Evolutionary conservation across 2,113 vertebrate genomes (phyloP).

Genomic region (Mobula hypostoma): DNA sequence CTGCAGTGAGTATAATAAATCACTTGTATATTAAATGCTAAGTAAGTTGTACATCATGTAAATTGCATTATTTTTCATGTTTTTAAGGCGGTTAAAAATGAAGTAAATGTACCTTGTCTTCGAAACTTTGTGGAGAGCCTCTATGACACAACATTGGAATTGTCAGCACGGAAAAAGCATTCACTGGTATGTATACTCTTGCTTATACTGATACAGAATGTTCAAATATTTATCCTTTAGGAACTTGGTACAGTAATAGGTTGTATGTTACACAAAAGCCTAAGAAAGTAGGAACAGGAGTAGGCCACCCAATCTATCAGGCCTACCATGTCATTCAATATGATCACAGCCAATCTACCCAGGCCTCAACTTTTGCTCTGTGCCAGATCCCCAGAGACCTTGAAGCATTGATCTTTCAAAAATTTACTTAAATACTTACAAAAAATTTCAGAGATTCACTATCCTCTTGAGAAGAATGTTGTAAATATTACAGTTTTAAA

Average conservation of each 20-base stretch:
- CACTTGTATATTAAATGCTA: not conserved
- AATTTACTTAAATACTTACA: too few species aligned
- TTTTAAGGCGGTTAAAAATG: constrained; percentile 92
- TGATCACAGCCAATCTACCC: too few species aligned
- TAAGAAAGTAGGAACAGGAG: too few species aligned
- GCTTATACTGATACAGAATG: not conserved
- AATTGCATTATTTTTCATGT: constrained; percentile 42
- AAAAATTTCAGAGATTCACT: too few species aligned
- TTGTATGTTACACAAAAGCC: too few species aligned
- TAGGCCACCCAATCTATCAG: too few species aligned
- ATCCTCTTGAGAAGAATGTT: too few species aligned
- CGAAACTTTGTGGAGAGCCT: constrained; percentile 96
- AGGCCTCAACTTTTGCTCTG: too few species aligned
- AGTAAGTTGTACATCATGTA: not conserved
- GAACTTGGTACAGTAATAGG: not conserved
- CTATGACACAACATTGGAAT: constrained; percentile 90
- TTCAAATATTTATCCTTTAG: not conserved
- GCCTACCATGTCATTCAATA: too few species aligned
- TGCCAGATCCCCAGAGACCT: too few species aligned
- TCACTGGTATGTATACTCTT: constrained; percentile 74
- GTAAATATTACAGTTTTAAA: too few species aligned
- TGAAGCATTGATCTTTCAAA: too few species aligned
- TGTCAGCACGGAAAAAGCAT: constrained; percentile 95
- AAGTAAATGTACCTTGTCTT: constrained; percentile 97
- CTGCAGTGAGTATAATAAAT: constrained; percentile 74